A percentile compares a stretch with the other conserved stretches of the same genome.
phyloP scores from a whole-genome alignment of 1,140 invertebrate genomes.

The Hycleus cichorii region DNA sequence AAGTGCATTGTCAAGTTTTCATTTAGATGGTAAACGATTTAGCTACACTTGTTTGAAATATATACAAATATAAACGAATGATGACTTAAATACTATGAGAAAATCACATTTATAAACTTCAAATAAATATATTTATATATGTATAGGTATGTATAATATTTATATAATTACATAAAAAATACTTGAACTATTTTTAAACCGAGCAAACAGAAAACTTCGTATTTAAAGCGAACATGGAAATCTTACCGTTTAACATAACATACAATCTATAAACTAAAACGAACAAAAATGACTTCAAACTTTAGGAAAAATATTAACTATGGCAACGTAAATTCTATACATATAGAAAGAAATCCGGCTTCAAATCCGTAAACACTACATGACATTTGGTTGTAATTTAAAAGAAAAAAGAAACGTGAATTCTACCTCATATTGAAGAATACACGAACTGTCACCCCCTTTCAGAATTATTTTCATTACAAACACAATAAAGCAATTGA shows the following conservation, averaged over 20 bases:
- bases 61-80: no score
- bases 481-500: no score
- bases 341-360: no score
- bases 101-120: slow-evolving; percentile 7
- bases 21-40: not conserved
- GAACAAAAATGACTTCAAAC: slow-evolving; percentile 5
- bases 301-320: slow-evolving; percentile 7
- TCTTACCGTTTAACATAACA: slow-evolving; percentile 3
- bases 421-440: no score
- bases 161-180: no score
- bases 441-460: no score
- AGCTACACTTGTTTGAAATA: slow-evolving; percentile 1
- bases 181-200: not conserved
- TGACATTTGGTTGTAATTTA: no score
- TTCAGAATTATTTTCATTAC: no score
- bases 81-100: slow-evolving; percentile 12
- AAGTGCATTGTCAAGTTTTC: slow-evolving; percentile 3
- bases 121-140: slow-evolving; percentile 8
- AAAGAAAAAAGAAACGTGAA: no score
- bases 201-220: slow-evolving; percentile 2
- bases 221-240: no score
- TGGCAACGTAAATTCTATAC: slow-evolving; percentile 6
- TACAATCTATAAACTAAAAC: slow-evolving; percentile 9
- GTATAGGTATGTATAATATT: no score
- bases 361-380: no score